Evolutionary conservation across 2,113 vertebrate genomes (phyloP), one percentile per base, ranked within the genome.

Genomic region (Clarias macrocephalus): DNA sequence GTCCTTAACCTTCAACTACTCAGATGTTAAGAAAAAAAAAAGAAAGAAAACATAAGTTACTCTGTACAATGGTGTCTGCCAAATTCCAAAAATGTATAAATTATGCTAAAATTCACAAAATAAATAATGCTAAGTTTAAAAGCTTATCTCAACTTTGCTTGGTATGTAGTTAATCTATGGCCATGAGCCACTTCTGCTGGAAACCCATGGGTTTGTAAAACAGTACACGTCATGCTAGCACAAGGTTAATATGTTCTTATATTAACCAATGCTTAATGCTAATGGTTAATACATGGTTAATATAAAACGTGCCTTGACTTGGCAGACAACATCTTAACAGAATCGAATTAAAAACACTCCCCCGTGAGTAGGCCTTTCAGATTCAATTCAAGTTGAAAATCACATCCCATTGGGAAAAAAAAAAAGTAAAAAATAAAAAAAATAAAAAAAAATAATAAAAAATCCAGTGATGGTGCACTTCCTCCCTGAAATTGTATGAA

Each of bases 281-380:
- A 76, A 62, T 62, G 70, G 23, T 48, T 84, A 84, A 84, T 84
- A 84, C 12, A 37, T 37, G 66, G 54, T 73, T 84, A 75, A 75
- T 76, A 76, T 48, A 63, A 85, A 85, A 76, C 28, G 19, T 30
- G 18, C 70, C 25, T 85, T 76, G 33, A 48, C 72, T 85, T 62
- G 37, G 56, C 23, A 21, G 18, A 56, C 48, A 68, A 76, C 42
- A 76, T 19, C 28, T 75, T 0, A 76, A 52, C 9, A 84, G 52
- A 84, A n/a, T 56, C 57, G 52, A 56, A 68, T 72, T n/a, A n/a
- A 2, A 30, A 30, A 54, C 63, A 52, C 30, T 70, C 52, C 30
- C 30, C 11, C 5, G 16, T 10, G 42, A 54, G n/a, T 56, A 10
- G 13, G 23, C 56, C 7, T 84, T 57, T 84, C 82, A 56, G 19